phyloP scores from a whole-genome alignment of 2,888 invertebrate species.

The Lasioglossum morio region DNA sequence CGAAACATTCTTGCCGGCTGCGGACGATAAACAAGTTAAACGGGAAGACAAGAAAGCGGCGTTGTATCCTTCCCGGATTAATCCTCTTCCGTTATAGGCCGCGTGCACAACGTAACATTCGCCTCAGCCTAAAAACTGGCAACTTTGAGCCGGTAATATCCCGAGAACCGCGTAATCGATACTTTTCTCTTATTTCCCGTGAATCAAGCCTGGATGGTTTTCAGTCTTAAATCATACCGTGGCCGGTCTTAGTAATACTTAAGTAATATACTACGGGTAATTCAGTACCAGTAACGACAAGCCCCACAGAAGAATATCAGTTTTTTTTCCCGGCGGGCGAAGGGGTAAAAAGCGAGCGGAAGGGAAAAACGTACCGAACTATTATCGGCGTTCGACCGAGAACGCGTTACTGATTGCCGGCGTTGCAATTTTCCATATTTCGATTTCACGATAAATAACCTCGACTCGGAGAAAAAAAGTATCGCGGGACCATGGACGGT shows the following conservation, averaged over 20 bases:
- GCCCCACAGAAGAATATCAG: conserved; percentile 9
- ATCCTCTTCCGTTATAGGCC: background rate
- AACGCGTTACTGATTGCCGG: conserved; percentile 22
- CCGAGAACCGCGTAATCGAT: conserved; percentile 17
- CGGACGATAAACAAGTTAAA: background rate
- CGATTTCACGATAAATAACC: conserved; percentile 33
- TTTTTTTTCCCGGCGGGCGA: background rate
- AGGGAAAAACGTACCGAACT: conserved; percentile 24
- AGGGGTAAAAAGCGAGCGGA: background rate
- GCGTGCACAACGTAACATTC: background rate
- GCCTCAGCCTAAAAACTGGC: conserved; percentile 2
- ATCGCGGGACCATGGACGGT: background rate
- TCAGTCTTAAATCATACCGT: conserved; percentile 35
- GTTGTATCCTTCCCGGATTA: conserved; percentile 2
- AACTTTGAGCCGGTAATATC: conserved; percentile 23
- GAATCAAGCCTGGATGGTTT: conserved; percentile 22
- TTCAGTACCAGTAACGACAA: conserved; percentile 34
- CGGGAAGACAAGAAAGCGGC: background rate
- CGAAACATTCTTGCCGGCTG: background rate
- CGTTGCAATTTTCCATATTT: conserved; percentile 38
- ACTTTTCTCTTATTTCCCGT: conserved; percentile 30
- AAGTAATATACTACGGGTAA: conserved; percentile 35
- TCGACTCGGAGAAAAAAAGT: background rate
- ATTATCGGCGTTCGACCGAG: conserved; percentile 32
- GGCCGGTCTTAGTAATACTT: conserved; percentile 18